Percentiles rank a stretch among this genome's conserved stretches.
These are phyloP conservation scores for Eptesicus fuscus DNA, from an alignment of 2,113 vertebrate species.

Conservation along the genomic window DNA sequence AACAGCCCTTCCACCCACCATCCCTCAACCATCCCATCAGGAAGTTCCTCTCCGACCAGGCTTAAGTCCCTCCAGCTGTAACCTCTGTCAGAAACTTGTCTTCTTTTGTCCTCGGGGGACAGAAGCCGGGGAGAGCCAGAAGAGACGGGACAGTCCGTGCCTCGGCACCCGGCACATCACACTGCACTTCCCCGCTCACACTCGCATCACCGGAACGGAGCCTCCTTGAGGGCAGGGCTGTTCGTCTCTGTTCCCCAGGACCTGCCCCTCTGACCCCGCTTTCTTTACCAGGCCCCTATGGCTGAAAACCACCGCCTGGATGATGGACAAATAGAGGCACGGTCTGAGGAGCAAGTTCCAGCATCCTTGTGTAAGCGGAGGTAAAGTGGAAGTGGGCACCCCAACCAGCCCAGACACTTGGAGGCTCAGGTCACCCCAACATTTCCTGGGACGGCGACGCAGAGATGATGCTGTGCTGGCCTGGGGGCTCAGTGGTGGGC, in stretches of 20 bases:
- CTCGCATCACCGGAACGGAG: not conserved
- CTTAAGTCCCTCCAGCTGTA: slow-evolving; percentile 2
- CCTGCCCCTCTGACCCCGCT: not conserved
- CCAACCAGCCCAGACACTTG: not conserved
- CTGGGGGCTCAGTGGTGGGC: not conserved
- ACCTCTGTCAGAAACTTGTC: not conserved
- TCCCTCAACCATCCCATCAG: not conserved
- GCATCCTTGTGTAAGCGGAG: not conserved
- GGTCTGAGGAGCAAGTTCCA: not conserved
- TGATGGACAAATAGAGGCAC: not conserved
- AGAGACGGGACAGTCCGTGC: not conserved
- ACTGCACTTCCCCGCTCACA: not conserved
- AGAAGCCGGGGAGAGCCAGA: not conserved
- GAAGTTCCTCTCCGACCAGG: slow-evolving; percentile 31
- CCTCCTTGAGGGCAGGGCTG: not conserved
- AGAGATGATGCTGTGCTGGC: not conserved
- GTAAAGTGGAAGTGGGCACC: not conserved
- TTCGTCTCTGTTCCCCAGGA: not conserved
- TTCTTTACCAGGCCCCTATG: not conserved
- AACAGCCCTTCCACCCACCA: not conserved
- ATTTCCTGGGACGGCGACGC: not conserved
- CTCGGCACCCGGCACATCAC: not conserved
- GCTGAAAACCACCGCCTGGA: not conserved
- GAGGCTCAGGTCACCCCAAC: not conserved
- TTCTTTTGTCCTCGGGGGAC: not conserved